Evolutionary conservation across 1,140 invertebrate genomes (phyloP).

Genomic region (Platorchestia sp.): DNA sequence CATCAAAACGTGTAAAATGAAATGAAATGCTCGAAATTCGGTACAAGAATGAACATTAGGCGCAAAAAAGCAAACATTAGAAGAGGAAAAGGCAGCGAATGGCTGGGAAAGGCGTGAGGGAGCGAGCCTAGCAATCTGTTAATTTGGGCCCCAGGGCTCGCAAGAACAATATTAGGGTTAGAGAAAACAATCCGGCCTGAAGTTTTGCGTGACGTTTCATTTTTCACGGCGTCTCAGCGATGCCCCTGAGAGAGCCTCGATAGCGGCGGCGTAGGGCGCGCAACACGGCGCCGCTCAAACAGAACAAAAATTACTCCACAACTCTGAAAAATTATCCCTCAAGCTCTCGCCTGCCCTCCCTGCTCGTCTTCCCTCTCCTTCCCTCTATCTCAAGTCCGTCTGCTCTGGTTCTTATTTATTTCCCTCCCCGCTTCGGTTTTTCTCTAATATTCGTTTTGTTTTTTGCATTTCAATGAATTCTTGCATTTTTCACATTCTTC

Average conservation of each 20-base stretch:
- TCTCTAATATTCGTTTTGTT: too few relatives aligned
- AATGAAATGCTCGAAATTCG: background rate
- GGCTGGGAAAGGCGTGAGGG: background rate
- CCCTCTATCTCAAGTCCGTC: too few relatives aligned
- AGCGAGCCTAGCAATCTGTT: constrained; percentile 9
- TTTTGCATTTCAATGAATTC: background rate
- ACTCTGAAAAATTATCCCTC: constrained; percentile 48
- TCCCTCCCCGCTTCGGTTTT: background rate
- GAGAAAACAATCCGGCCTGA: constrained; percentile 43
- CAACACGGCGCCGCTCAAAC: constrained; percentile 34
- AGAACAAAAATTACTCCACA: constrained; percentile 32
- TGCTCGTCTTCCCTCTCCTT: background rate
- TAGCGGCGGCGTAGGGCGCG: background rate
- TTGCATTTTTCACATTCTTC: background rate
- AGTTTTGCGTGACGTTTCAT: constrained; percentile 35
- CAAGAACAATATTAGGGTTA: constrained; percentile 55
- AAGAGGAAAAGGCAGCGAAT: background rate
- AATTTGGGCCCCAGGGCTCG: constrained; percentile 21
- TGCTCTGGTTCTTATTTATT: too few relatives aligned
- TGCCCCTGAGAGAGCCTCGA: constrained; percentile 31
- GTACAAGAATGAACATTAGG: background rate
- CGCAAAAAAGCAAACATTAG: background rate
- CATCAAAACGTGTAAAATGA: background rate
- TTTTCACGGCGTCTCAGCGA: constrained; percentile 30
- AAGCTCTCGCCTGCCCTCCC: background rate